These are phyloP conservation scores for Heliconius ismenius DNA, from an alignment of 2,888 invertebrate genomes.

Conservation along the genomic window DNA sequence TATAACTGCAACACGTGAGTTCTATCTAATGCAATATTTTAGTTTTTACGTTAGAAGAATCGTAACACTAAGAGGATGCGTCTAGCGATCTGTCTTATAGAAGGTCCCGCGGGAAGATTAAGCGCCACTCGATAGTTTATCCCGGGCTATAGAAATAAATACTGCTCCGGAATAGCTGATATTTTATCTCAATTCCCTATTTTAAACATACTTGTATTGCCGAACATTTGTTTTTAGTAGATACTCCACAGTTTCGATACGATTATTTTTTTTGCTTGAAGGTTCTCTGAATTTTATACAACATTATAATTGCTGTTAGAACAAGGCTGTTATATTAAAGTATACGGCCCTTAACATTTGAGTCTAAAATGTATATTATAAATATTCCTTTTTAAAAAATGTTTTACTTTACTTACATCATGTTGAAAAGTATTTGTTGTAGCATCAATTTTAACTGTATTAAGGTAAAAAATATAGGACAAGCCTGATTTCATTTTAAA, in stretches of 20 bases:
- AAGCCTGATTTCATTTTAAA: too few species aligned
- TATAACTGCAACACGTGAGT: background rate
- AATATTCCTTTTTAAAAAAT: background rate
- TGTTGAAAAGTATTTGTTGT: too few species aligned
- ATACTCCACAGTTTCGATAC: slow-evolving; percentile 15
- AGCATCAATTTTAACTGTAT: too few species aligned
- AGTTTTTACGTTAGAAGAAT: slow-evolving; percentile 3
- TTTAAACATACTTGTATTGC: slow-evolving; percentile 40
- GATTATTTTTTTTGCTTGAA: background rate
- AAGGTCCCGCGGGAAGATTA: slow-evolving; percentile 38
- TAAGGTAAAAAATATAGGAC: too few species aligned
- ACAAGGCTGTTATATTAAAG: background rate
- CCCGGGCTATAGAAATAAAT: slow-evolving; percentile 43
- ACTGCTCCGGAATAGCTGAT: slow-evolving; percentile 41
- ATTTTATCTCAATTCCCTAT: slow-evolving; percentile 45
- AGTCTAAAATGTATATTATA: background rate
- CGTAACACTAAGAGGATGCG: slow-evolving; percentile 19
- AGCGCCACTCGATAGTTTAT: slow-evolving; percentile 42
- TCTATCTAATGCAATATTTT: background rate
- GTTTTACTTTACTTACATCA: background rate
- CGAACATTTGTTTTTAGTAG: slow-evolving; percentile 37
- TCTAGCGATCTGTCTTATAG: slow-evolving; percentile 22
- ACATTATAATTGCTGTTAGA: background rate
- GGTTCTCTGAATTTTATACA: background rate
- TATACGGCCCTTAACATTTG: background rate